Conservation (phyloP, 2,113 vertebrate species). For the Delphinapterus leucas region DNA sequence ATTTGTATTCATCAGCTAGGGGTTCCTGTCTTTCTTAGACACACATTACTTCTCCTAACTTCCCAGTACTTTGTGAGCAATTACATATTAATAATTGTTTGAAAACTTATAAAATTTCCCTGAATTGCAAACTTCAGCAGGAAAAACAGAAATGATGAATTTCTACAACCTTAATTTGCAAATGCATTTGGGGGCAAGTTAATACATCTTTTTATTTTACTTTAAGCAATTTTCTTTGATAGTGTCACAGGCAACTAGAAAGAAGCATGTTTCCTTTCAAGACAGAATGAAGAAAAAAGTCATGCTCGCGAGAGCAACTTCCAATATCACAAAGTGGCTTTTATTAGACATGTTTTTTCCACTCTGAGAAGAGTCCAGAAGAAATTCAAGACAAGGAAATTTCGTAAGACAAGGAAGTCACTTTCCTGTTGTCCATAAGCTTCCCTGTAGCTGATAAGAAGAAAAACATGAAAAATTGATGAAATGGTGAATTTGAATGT, state of each 20-base stretch:
- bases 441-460: not conserved
- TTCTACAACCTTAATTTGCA: not conserved
- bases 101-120: not conserved
- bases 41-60: not conserved
- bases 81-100: not conserved
- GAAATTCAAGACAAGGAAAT: not conserved
- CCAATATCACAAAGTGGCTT: not conserved
- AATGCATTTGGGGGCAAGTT: not conserved
- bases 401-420: not conserved
- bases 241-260: not conserved
- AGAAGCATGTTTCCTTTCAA: not conserved
- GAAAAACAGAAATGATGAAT: not conserved
- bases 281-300: slow-evolving; percentile 9
- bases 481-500: not conserved
- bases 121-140: not conserved
- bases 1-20: not conserved
- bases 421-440: not conserved
- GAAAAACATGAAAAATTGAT: not conserved
- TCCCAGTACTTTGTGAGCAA: not conserved
- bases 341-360: not conserved
- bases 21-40: not conserved
- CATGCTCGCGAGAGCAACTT: not conserved
- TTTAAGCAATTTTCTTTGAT: not conserved
- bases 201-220: not conserved
- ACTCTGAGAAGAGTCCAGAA: not conserved